A percentile compares a stretch with the other conserved stretches of the same genome.
These are phyloP conservation scores for Indri indri DNA, from an alignment of 2,113 vertebrate species.

Conservation along the genomic window DNA sequence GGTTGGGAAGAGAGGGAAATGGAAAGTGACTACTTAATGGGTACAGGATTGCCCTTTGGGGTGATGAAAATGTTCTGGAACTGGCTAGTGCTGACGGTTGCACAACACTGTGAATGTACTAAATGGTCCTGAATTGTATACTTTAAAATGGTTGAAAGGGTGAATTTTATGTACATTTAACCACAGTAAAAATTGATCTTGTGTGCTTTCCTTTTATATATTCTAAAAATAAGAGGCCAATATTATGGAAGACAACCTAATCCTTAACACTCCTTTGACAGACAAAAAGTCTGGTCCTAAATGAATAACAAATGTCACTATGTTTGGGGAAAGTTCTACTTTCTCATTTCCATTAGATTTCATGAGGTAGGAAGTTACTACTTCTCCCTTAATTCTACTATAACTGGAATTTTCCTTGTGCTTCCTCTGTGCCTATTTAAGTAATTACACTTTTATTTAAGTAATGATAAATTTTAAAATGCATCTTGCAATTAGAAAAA, in stretches of 20 bases:
- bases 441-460: not conserved
- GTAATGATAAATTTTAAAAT: conserved; percentile 25
- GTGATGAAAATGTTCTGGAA: not conserved
- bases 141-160: not conserved
- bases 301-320: not conserved
- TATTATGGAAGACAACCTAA: not conserved
- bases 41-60: not conserved
- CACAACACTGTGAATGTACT: not conserved
- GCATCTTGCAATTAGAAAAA: conserved; percentile 17
- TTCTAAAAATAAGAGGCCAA: conserved; percentile 35
- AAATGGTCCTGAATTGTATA: not conserved
- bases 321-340: not conserved
- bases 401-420: not conserved
- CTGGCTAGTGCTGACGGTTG: not conserved
- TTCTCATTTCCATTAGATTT: not conserved
- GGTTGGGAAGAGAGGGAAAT: not conserved
- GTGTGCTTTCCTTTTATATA: not conserved
- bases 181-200: not conserved
- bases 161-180: not conserved
- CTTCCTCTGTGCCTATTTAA: conserved; percentile 26
- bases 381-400: not conserved
- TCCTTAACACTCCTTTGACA: not conserved
- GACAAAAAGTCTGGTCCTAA: not conserved
- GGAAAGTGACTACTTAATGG: not conserved
- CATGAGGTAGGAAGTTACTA: not conserved